Conservation (phyloP, 2,888 invertebrate species). For the Chelonus formosanus region DNA sequence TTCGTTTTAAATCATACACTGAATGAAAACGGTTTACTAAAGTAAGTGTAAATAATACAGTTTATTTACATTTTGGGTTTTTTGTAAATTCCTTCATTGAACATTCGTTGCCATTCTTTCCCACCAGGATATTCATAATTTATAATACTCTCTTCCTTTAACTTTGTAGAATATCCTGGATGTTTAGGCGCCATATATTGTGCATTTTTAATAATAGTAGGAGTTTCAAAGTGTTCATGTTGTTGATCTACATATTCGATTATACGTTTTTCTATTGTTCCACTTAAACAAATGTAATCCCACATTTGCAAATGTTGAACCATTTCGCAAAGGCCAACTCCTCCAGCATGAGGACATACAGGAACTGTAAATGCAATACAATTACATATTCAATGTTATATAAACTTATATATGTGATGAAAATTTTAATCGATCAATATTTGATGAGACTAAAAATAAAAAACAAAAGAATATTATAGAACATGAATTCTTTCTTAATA, state of each 20-base stretch:
- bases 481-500: too few species aligned
- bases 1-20: too few species aligned
- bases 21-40: too few species aligned
- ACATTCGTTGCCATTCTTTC: constrained; percentile 78
- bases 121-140: constrained; percentile 82
- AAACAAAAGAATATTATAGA: too few species aligned
- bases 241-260: constrained; percentile 91
- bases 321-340: constrained; percentile 92
- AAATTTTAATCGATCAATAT: too few species aligned
- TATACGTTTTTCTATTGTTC: constrained; percentile 75
- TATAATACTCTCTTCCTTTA: constrained; percentile 74
- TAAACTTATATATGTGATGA: too few species aligned
- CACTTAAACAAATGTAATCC: constrained; percentile 82
- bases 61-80: constrained; percentile 54
- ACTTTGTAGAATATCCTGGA: constrained; percentile 85
- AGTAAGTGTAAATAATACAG: not conserved
- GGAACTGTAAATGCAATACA: constrained; percentile 72
- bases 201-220: constrained; percentile 75
- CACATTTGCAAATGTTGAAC: constrained; percentile 91
- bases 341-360: constrained; percentile 95
- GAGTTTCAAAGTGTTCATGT: constrained; percentile 86
- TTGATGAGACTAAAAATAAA: too few species aligned
- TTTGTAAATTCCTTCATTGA: constrained; percentile 70
- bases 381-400: too few species aligned
- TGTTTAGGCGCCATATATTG: constrained; percentile 79